phyloP scores from a whole-genome alignment of 2,888 invertebrate species.

The Homarus gammarus region DNA sequence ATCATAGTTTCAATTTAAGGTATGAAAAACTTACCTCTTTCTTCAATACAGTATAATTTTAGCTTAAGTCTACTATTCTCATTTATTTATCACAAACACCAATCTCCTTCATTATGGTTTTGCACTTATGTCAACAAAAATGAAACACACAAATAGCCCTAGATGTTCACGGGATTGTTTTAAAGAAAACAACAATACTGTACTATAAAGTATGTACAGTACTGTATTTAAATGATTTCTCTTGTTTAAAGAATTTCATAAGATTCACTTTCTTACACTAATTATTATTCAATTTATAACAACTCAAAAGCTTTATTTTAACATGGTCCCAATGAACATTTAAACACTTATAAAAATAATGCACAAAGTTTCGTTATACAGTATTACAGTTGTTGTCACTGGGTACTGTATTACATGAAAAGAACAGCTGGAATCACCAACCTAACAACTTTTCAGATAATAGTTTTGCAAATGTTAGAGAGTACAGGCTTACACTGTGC shows the following conservation, averaged over 20 bases:
- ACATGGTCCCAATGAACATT: conserved; percentile 4
- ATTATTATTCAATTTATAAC: too few species aligned
- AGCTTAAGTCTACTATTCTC: too few species aligned
- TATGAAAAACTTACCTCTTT: too few species aligned
- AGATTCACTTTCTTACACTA: too few species aligned
- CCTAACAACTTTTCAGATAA: conserved; percentile 15
- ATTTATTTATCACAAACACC: background rate
- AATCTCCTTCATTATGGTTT: background rate
- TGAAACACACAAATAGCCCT: background rate
- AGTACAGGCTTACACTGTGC: conserved; percentile 4
- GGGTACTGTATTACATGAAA: conserved; percentile 1
- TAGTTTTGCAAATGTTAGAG: background rate
- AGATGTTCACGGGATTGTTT: background rate
- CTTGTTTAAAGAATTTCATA: too few species aligned
- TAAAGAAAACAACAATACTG: too few species aligned
- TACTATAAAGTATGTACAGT: too few species aligned
- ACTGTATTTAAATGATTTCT: too few species aligned
- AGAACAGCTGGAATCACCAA: background rate
- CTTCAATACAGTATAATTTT: too few species aligned
- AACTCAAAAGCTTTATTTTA: too few species aligned
- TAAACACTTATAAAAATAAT: conserved; percentile 5
- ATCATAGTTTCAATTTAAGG: too few species aligned
- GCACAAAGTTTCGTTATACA: conserved; percentile 21
- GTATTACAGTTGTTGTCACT: background rate
- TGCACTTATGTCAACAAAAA: background rate